Evolutionary conservation across 2,888 invertebrate genomes (phyloP).

Genomic region (Urechis unicinctus): DNA sequence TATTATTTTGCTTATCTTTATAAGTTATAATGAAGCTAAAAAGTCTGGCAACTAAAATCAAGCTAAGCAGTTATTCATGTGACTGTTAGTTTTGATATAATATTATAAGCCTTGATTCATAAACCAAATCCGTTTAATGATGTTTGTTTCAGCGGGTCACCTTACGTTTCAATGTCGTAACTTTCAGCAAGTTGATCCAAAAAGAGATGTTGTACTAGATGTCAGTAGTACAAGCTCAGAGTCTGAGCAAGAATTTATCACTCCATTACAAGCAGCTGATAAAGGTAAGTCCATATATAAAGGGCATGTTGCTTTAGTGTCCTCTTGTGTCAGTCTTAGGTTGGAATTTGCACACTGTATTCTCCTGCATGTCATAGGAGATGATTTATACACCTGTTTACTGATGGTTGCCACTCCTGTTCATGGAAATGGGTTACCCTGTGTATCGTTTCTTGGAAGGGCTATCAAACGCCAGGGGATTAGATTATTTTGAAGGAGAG

Average conservation of each 20-base stretch:
- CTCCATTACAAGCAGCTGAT: conserved; percentile 35
- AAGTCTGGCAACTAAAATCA: not conserved
- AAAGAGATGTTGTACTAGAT: conserved; percentile 80
- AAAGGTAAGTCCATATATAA: conserved; percentile 30
- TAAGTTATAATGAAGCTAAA: not conserved
- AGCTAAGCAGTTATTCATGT: not conserved
- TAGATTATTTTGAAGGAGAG: too few species aligned
- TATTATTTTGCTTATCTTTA: too few species aligned
- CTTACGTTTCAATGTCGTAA: conserved; percentile 93
- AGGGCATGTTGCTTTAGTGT: not conserved
- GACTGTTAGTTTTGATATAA: not conserved
- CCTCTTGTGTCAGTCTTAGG: not conserved
- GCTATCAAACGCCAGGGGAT: too few species aligned
- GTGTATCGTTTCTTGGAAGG: too few species aligned
- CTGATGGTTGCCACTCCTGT: too few species aligned
- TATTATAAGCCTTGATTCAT: not conserved
- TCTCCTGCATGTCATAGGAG: too few species aligned
- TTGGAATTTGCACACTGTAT: not conserved
- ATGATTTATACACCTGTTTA: not conserved
- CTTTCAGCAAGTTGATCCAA: conserved; percentile 86
- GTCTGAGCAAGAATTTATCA: conserved; percentile 57
- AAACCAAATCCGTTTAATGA: not conserved
- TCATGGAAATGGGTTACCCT: too few species aligned
- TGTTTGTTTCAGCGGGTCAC: conserved; percentile 65
- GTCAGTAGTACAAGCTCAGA: conserved; percentile 92